Evolutionary conservation across 2,797 vertebrate genomes (phyloP).

Genomic region (Simalia tracyae): DNA sequence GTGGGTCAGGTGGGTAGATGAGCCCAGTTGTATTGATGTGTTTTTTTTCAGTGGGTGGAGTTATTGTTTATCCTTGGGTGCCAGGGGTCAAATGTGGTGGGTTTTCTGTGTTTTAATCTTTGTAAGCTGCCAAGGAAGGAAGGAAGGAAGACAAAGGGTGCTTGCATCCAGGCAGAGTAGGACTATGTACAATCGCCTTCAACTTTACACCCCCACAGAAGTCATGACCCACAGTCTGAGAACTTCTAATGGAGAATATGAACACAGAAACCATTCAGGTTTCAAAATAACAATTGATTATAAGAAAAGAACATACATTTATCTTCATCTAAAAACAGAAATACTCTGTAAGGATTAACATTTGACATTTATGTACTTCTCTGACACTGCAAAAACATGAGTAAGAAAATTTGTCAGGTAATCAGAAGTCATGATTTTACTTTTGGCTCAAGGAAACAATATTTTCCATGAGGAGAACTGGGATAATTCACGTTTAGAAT

Average conservation of each 20-base stretch:
- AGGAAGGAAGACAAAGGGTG: not conserved
- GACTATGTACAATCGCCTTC: not conserved
- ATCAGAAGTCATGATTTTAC: not conserved
- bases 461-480: not conserved
- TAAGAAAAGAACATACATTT: too few relatives aligned
- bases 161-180: not conserved
- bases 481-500: not conserved
- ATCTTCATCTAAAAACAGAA: not conserved
- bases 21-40: not conserved
- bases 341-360: constrained; percentile 1
- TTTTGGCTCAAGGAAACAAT: not conserved
- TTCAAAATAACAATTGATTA: too few relatives aligned
- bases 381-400: not conserved
- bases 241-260: not conserved
- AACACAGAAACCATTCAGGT: not conserved
- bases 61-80: not conserved
- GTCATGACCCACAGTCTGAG: not conserved
- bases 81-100: not conserved
- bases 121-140: too few relatives aligned
- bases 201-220: not conserved
- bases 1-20: not conserved
- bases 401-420: not conserved
- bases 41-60: not conserved
- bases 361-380: not conserved
- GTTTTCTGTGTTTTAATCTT: too few relatives aligned